Evolutionary conservation across 1,140 invertebrate genomes (phyloP), one percentile per base, ranked within the genome.

Genomic region (Rhopalosiphum padi): DNA sequence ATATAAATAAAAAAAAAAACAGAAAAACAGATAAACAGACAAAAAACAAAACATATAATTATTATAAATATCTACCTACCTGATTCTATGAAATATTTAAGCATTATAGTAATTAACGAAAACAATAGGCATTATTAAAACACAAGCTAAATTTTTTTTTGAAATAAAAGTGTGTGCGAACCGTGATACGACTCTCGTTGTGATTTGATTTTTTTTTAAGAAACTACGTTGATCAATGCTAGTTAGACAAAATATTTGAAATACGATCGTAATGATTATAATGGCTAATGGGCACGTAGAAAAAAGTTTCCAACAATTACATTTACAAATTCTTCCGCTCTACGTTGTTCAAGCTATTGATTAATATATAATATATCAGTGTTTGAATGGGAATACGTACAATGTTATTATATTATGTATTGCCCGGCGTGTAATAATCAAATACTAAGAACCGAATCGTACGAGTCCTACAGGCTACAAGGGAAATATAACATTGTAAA

Each of bases 191-290:
- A 77, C 5, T 68, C 60, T 77, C 15, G 15, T 77, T n/a, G 60
- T 77, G 60, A 77, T 77, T 77, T 77, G 60, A 77, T 77, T 77
- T 77, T 77, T 55, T 77, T n/a, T n/a, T 35, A 77, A 77, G 11
- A 77, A 77, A 77, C n/a, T n/a, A 77, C 60, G 60, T 77, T 77
- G 30, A 77, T 77, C 60, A 77, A 77, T n/a, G 60, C n/a, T 77
- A n/a, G n/a, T 77, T 77, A 77, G 60, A 68, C 60, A 77, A 77
- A 77, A n/a, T 77, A 77, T n/a, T 77, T 77, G 60, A 77, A 77
- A 77, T 77, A 77, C 30, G 15, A 77, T 77, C 60, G 60, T n/a
- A 4, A 35, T 77, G 60, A 30, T 4, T n/a, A n/a, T 68, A 68
- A n/a, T n/a, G 15, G 60, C 3, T 77, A 77, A n/a, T n/a, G 30